phyloP scores from a whole-genome alignment of 2,888 invertebrate species.

The Abrostola triplasia region DNA sequence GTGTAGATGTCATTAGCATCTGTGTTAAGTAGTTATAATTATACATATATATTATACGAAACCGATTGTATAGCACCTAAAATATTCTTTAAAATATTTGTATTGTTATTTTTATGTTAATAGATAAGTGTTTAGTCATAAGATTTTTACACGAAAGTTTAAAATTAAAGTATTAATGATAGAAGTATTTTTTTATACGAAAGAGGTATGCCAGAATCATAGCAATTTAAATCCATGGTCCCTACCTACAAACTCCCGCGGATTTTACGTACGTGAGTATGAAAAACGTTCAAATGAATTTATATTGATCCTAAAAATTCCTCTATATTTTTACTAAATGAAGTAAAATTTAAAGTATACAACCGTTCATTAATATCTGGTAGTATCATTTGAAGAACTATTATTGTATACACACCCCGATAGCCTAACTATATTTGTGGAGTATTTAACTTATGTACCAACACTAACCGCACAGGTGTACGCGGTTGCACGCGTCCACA shows the following conservation, averaged over 20 bases:
- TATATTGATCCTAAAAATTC: too few relatives aligned
- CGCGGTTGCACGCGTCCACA: constrained; percentile 54
- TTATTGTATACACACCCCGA: too few relatives aligned
- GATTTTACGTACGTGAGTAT: too few relatives aligned
- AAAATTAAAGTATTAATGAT: neutral
- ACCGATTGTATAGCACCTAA: neutral
- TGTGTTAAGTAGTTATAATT: neutral
- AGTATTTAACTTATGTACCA: neutral
- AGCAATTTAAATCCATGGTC: neutral
- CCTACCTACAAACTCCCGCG: too few relatives aligned
- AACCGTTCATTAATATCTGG: too few relatives aligned
- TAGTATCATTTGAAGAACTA: too few relatives aligned
- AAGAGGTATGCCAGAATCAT: neutral
- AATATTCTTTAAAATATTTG: neutral
- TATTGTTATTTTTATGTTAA: neutral
- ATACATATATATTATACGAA: neutral
- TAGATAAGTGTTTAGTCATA: constrained; percentile 13
- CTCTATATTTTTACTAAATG: neutral
- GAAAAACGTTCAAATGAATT: too few relatives aligned
- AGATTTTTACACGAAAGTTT: constrained; percentile 7
- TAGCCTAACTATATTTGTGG: neutral
- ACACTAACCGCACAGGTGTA: constrained; percentile 5
- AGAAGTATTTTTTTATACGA: neutral
- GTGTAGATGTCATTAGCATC: neutral
- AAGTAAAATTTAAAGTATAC: too few relatives aligned